Conservation (phyloP, 2,113 vertebrate genomes). For the Aythya baeri region DNA sequence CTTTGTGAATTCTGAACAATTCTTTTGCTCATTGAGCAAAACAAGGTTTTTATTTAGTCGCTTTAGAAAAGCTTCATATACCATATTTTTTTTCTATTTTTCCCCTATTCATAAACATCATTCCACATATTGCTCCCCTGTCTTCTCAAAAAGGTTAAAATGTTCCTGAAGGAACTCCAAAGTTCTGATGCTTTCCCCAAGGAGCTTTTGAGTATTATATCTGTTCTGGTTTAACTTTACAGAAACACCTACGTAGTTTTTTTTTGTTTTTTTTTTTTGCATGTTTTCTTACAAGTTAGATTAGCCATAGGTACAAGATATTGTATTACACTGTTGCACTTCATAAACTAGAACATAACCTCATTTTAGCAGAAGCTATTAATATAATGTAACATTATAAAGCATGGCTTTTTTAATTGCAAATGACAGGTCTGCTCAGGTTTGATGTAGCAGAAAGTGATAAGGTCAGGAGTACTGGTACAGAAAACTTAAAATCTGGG, state of each 20-base stretch:
- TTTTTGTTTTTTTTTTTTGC: conserved; percentile 6
- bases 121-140: background rate
- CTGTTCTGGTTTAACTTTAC: conserved; percentile 45
- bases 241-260: conserved; percentile 61
- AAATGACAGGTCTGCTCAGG: background rate
- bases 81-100: background rate
- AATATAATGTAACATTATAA: conserved; percentile 40
- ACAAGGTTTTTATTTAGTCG: background rate
- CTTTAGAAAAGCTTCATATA: background rate
- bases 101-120: background rate
- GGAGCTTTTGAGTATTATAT: background rate
- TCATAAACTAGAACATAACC: conserved; percentile 35
- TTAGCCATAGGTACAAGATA: conserved; percentile 50
- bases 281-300: conserved; percentile 40
- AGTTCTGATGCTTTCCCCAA: background rate
- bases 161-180: background rate
- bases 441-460: conserved; percentile 24
- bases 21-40: background rate
- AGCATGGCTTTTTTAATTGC: conserved; percentile 47
- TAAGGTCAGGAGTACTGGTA: conserved; percentile 48
- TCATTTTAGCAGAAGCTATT: conserved; percentile 58
- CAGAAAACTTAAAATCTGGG: background rate
- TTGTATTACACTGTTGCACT: conserved; percentile 65
- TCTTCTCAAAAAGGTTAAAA: background rate
- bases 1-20: background rate